phyloP scores from a whole-genome alignment of 2,888 invertebrate species.

The Cryptus viduatorius region DNA sequence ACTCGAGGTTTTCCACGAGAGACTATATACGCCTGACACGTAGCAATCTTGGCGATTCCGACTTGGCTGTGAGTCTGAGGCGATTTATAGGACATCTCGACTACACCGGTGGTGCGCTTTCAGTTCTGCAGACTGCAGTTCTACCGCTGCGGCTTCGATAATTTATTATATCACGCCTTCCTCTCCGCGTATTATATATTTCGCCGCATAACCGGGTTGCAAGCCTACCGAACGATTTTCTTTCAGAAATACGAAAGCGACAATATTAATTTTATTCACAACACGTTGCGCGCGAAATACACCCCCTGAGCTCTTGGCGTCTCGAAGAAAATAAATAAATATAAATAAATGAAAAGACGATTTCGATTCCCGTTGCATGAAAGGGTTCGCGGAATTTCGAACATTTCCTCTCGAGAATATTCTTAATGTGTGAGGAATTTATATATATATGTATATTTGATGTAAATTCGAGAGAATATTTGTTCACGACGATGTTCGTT shows the following conservation, averaged over 20 bases:
- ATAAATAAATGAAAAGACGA: conserved; percentile 33
- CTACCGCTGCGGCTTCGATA: conserved; percentile 6
- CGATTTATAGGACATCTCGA: conserved; percentile 75
- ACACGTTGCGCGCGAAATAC: conserved; percentile 58
- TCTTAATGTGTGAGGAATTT: conserved; percentile 13
- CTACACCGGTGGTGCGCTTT: background rate
- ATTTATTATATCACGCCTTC: conserved; percentile 22
- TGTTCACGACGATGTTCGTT: conserved; percentile 22
- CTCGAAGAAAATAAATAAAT: conserved; percentile 42
- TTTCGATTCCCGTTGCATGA: conserved; percentile 52
- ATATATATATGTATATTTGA: conserved; percentile 37
- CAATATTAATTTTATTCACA: conserved; percentile 64
- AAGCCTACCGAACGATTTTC: conserved; percentile 41
- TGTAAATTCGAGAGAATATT: conserved; percentile 28
- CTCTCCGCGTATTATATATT: conserved; percentile 26
- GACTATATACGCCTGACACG: conserved; percentile 73
- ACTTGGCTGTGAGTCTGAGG: conserved; percentile 59
- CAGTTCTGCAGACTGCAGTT: background rate
- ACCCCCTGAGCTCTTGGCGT: conserved; percentile 27
- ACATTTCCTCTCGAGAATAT: conserved; percentile 60
- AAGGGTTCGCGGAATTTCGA: conserved; percentile 52
- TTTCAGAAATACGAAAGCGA: conserved; percentile 17
- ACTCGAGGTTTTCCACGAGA: conserved; percentile 75
- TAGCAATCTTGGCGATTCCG: conserved; percentile 76
- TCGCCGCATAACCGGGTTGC: conserved; percentile 4